These are phyloP conservation scores for Pantherophis alleghaniensis DNA, from an alignment of 2,797 vertebrate genomes.

Conservation along the genomic window DNA sequence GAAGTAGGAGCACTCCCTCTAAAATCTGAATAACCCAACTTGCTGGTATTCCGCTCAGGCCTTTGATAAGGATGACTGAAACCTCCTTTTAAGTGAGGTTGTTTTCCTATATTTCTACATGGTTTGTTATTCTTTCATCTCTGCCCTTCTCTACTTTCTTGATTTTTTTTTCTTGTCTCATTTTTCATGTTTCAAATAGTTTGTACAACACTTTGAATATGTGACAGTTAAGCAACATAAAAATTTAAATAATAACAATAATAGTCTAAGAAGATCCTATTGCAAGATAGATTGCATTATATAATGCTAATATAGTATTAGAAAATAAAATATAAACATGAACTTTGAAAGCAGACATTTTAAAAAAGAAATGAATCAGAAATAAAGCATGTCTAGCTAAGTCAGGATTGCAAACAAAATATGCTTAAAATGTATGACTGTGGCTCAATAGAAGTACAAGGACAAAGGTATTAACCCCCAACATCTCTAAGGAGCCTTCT, in stretches of 20 bases:
- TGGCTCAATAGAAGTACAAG: not conserved
- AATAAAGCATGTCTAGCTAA: not conserved
- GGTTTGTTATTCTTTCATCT: not conserved
- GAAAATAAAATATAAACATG: not conserved
- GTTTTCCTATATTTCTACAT: not conserved
- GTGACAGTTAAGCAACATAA: not conserved
- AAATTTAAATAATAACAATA: not conserved
- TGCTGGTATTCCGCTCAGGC: not conserved
- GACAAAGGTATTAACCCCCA: not conserved
- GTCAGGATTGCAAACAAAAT: not conserved
- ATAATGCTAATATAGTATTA: not conserved
- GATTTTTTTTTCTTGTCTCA: not conserved
- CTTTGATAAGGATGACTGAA: not conserved
- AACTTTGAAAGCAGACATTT: not conserved
- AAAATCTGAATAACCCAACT: not conserved
- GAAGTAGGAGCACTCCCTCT: too few species aligned
- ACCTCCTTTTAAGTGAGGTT: not conserved
- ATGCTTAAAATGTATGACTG: not conserved
- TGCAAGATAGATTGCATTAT: not conserved
- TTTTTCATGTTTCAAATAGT: not conserved
- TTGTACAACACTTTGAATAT: not conserved
- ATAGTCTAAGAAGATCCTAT: not conserved
- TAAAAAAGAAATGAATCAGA: not conserved
- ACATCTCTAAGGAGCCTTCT: not conserved
- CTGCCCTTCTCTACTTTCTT: not conserved